Base-by-base conservation (phyloP, 2,113 vertebrate species). In the Podiceps cristatus region DNA sequence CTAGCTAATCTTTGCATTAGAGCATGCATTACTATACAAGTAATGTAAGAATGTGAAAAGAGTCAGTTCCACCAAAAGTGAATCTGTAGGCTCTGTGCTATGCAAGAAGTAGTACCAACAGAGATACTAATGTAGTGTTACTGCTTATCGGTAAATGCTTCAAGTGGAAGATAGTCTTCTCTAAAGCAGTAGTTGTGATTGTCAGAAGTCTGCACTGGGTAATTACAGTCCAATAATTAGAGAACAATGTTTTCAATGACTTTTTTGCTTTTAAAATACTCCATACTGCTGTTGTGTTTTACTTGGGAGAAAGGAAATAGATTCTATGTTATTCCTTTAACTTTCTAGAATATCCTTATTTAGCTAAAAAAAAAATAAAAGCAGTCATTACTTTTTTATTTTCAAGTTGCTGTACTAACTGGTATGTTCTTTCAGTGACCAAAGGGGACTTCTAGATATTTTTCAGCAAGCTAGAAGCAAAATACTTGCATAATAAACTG, bases 81-180 rank as follows among this genome's bases (percentile, higher is more conserved):
- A 47, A 15, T 60, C 24, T 73, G 17, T 77, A 35, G 69, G 45
- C 13, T 78, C 50, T 79, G 18, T 87, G 14, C 16, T 59, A 1
- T 11, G 9, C 23, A 40, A 33, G 25, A 18, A 28, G 31, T 55
- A 31, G 50, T 78, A 86, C 17, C 0, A 0, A 8, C 6, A 2
- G 62, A 78, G 42, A 37, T 85, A 49, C 6, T 40, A 5, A 33
- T 10, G 5, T 53, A 29, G 52, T 67, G n/a, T 79, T 58, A 45
- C 4, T 53, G 22, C 42, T 33, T 71, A 28, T 40, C 17, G 25
- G 55, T 33, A 45, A 79, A 44, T 20, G 17, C 66, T 69, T 86
- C 2, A n/a, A 49, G 33, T 76, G 52, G 20, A 68, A 77, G 62
- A 16, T 23, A 5, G 49, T 66, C 13, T 67, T 79, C 45, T 80